phyloP scores from a whole-genome alignment of 2,888 invertebrate genomes.

The Hypomecis atomaria region DNA sequence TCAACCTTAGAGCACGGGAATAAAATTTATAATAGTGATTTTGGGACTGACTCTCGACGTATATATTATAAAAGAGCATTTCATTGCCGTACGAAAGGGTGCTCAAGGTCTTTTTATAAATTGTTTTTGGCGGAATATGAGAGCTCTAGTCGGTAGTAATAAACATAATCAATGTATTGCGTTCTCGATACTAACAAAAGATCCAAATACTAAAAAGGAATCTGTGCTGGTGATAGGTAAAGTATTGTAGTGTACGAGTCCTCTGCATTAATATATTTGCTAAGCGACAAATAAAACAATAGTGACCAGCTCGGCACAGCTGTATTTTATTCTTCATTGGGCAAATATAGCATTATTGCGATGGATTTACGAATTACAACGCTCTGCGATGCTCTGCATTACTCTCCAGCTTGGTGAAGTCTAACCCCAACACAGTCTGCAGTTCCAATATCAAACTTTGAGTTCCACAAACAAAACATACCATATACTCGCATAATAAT shows the following conservation, averaged over 20 bases:
- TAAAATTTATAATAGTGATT: conserved; percentile 24
- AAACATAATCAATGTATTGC: too few species aligned
- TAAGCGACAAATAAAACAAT: too few species aligned
- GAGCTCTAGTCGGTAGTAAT: conserved; percentile 38
- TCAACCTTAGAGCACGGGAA: conserved; percentile 14
- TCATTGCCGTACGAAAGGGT: conserved; percentile 70
- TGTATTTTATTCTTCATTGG: too few species aligned
- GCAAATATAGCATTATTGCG: too few species aligned
- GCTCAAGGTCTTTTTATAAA: conserved; percentile 74
- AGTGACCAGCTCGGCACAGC: too few species aligned
- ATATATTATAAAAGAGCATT: conserved; percentile 82
- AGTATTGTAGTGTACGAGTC: too few species aligned
- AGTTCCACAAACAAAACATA: conserved; percentile 41
- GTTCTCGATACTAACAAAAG: too few species aligned
- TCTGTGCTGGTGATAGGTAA: too few species aligned
- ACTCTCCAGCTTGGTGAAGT: not conserved
- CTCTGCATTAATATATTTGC: too few species aligned
- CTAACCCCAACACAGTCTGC: not conserved
- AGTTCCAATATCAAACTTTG: conserved; percentile 11
- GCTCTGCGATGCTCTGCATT: too few species aligned
- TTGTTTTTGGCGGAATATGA: conserved; percentile 72
- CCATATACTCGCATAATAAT: conserved; percentile 50
- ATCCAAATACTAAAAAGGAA: too few species aligned
- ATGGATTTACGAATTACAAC: too few species aligned
- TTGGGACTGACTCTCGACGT: conserved; percentile 55